These are phyloP conservation scores for Eupithecia subfuscata DNA, from an alignment of 2,888 invertebrate genomes.

Conservation along the genomic window DNA sequence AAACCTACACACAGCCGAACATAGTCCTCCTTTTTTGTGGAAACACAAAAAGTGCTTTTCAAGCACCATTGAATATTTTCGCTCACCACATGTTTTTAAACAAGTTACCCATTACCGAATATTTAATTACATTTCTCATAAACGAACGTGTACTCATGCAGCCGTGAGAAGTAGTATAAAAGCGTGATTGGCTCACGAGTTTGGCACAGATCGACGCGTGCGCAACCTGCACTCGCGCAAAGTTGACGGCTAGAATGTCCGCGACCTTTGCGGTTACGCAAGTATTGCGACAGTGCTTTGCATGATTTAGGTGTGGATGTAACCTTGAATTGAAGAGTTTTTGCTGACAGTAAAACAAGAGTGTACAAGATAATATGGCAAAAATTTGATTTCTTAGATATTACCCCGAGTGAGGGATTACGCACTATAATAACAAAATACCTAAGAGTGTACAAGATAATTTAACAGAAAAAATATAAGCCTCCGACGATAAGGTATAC, in stretches of 20 bases:
- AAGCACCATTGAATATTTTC: background rate
- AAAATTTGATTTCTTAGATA: too few relatives aligned
- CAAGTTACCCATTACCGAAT: background rate
- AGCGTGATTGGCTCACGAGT: conserved; percentile 41
- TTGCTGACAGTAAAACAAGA: background rate
- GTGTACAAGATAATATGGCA: too few relatives aligned
- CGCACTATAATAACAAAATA: too few relatives aligned
- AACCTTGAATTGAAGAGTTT: background rate
- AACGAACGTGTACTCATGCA: background rate
- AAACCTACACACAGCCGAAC: too few relatives aligned
- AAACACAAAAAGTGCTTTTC: background rate
- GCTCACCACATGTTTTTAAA: background rate
- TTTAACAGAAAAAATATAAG: background rate
- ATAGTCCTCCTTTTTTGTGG: too few relatives aligned
- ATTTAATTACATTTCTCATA: background rate
- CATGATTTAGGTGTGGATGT: conserved; percentile 6
- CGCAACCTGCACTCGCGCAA: conserved; percentile 30
- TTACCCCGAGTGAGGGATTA: too few relatives aligned
- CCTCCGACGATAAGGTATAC: background rate
- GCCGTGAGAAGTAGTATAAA: conserved; percentile 36
- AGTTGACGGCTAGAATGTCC: conserved; percentile 28
- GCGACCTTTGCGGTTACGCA: conserved; percentile 33
- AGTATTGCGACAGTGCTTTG: conserved; percentile 18
- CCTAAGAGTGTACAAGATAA: background rate
- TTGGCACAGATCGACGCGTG: conserved; percentile 36